These are phyloP conservation scores for Blennius ocellaris DNA, from an alignment of 2,113 vertebrate species.

Conservation along the genomic window DNA sequence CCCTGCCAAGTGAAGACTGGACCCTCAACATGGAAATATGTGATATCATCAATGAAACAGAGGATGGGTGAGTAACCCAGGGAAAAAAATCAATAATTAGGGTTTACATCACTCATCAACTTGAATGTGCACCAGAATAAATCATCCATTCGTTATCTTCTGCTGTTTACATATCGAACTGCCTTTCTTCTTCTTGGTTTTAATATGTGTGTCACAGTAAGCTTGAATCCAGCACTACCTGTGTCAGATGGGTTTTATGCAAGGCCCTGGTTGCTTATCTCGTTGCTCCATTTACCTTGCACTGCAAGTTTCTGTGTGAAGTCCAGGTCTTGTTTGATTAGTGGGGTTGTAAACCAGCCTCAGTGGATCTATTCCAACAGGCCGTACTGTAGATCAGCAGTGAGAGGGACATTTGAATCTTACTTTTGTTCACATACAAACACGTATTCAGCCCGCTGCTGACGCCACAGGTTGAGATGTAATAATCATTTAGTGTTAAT, in stretches of 20 bases:
- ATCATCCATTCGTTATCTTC: neutral
- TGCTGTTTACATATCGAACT: slow-evolving; percentile 12
- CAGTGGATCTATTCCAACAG: neutral
- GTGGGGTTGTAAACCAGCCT: slow-evolving; percentile 35
- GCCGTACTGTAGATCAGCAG: neutral
- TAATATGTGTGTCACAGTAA: neutral
- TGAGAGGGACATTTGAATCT: slow-evolving; percentile 16
- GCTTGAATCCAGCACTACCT: slow-evolving; percentile 1
- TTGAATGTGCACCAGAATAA: neutral
- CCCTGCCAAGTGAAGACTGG: slow-evolving; percentile 97
- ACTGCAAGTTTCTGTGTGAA: slow-evolving; percentile 51
- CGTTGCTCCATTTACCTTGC: slow-evolving; percentile 51
- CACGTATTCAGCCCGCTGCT: neutral
- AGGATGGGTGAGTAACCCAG: slow-evolving; percentile 90
- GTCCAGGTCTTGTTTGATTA: slow-evolving; percentile 66
- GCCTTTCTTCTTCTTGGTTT: neutral
- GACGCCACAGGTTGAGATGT: neutral
- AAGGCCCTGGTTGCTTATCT: slow-evolving; percentile 59
- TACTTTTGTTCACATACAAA: neutral
- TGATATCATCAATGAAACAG: slow-evolving; percentile 99
- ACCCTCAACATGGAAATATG: slow-evolving; percentile 99
- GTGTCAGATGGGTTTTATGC: slow-evolving; percentile 15
- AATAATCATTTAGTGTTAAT: slow-evolving; percentile 48
- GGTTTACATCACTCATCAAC: slow-evolving; percentile 22
- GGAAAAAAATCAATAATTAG: neutral